Conservation (phyloP, 2,797 vertebrate genomes). For the Poeciliopsis presidionis region DNA sequence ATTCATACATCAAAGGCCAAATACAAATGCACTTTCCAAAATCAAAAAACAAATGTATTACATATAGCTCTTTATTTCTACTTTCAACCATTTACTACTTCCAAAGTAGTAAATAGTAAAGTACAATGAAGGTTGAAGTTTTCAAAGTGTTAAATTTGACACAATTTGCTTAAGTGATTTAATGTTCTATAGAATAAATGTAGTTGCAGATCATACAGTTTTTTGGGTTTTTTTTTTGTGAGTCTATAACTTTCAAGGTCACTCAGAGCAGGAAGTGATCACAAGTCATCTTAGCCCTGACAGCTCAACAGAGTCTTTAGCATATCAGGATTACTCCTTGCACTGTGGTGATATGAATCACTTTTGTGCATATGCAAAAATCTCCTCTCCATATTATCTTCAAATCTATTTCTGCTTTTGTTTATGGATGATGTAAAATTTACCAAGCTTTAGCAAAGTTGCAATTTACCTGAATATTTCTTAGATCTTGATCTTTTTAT, state of each 20-base stretch:
- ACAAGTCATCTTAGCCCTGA: neutral
- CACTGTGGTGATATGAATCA: neutral
- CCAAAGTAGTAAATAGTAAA: neutral
- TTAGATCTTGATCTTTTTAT: neutral
- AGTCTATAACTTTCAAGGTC: neutral
- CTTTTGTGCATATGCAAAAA: neutral
- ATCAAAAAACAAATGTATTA: too few relatives aligned
- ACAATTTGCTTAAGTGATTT: neutral
- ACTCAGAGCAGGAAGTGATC: neutral
- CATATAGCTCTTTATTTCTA: neutral
- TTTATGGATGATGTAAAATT: neutral
- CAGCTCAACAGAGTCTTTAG: neutral
- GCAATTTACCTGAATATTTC: neutral
- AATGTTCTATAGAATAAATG: neutral
- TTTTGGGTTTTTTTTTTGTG: neutral
- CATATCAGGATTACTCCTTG: neutral
- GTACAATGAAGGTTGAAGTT: neutral
- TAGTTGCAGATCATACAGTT: neutral
- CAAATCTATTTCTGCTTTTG: neutral
- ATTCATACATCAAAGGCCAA: neutral
- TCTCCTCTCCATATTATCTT: neutral
- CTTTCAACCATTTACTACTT: neutral
- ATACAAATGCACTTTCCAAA: neutral
- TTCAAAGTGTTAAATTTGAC: neutral
- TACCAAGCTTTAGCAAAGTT: neutral